Conservation (phyloP, 2,113 vertebrate species). For the Gambusia holbrooki region DNA sequence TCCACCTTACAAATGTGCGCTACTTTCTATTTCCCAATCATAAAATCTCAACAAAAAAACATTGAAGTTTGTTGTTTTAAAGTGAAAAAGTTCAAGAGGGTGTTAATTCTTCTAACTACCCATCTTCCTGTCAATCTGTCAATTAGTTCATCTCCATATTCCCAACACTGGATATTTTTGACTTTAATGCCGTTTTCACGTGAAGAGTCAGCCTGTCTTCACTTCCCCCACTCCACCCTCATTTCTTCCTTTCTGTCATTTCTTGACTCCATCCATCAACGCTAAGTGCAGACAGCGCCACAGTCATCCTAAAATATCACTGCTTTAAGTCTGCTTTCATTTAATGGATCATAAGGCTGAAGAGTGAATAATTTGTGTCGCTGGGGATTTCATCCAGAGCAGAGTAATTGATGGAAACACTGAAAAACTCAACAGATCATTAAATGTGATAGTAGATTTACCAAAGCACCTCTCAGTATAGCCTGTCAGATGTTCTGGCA, state of each 20-base stretch:
- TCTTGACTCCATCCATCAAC: conserved; percentile 54
- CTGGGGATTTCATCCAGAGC: conserved; percentile 58
- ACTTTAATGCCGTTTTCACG: neutral
- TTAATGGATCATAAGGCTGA: conserved; percentile 69
- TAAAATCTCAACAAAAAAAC: too few relatives aligned
- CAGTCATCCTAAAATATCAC: conserved; percentile 67
- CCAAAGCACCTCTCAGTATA: conserved; percentile 63
- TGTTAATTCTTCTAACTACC: neutral
- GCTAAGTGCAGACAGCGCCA: neutral
- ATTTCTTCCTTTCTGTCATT: conserved; percentile 47
- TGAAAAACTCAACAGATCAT: conserved; percentile 69
- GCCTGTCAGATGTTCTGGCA: conserved; percentile 56
- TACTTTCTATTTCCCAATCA: too few relatives aligned
- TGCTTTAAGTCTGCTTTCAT: conserved; percentile 66
- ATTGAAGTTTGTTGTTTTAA: too few relatives aligned
- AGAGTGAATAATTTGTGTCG: conserved; percentile 57
- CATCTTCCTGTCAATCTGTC: conserved; percentile 18
- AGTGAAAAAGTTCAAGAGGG: too few relatives aligned
- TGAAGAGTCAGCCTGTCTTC: conserved; percentile 9
- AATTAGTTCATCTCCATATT: conserved; percentile 12
- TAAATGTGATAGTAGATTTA: conserved; percentile 67
- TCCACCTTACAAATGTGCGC: too few relatives aligned
- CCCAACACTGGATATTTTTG: conserved; percentile 3
- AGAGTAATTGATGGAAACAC: conserved; percentile 68
- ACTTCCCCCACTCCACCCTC: conserved; percentile 26